Evolutionary conservation across 2,888 invertebrate species (phyloP), one percentile per base, ranked within the genome.

Genomic region (Hypolimnas misippus): DNA sequence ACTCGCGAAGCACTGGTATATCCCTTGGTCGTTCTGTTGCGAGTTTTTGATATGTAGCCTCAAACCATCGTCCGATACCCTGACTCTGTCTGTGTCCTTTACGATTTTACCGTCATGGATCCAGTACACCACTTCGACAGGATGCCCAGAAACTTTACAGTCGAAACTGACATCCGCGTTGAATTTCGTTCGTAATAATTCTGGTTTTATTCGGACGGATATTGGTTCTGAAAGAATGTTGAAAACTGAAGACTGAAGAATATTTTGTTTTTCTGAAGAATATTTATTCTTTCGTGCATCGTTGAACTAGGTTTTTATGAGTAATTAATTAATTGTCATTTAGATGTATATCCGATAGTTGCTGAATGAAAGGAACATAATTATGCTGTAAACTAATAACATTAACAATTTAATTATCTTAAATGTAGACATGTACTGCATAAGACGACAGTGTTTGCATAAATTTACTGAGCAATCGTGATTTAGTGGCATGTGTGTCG

Each of bases 1-100:
- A 76, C 95, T 95, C 5, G 96, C 96, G 73, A 98, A 95, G 82
- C 98, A 98, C 78, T 98, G 98, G 86, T 97, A 98, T 94, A 98
- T 96, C 44, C 98, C 98, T 63, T 96, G 94, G 84, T 98, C 98
- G 62, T 96, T 95, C 72, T 95, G 95, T 70, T 95, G 95, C 54
- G 97, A 89, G 66, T 94, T 94, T 73, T 93, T 94, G 74, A 95
- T 93, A 79, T 93, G 93, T 84, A 94, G 79, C 73, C 91, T 88
- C 81, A 81, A 82, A 46, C 87, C 84, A 67, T 91, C 90, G 61
- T 84, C 83, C 50, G 93, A 87, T 76, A 94, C 83, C 83, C 93
- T 92, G 58, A 93, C 84, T 69, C 94, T 93, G 72, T 93, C 93
- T 73, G 93, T 93, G 57, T 93, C 84, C 62, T 93, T 90, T 62